Percentiles rank a stretch among this genome's conserved stretches.
phyloP scores from a whole-genome alignment of 2,797 vertebrate genomes.

The Malurus leucopterus region DNA sequence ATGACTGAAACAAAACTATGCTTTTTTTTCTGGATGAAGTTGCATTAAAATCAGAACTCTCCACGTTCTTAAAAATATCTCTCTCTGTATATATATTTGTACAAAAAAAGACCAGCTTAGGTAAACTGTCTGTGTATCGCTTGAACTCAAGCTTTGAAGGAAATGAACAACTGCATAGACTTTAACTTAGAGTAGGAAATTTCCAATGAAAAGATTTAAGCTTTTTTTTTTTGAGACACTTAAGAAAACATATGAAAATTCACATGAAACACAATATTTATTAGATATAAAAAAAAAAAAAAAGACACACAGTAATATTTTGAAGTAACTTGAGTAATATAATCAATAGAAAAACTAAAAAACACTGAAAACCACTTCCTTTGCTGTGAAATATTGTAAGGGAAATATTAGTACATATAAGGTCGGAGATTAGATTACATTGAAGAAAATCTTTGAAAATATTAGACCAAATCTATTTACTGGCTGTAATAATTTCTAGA shows the following conservation, averaged over 20 bases:
- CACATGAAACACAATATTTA: not conserved
- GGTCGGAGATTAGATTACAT: not conserved
- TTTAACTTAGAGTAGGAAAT: not conserved
- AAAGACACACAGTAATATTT: not conserved
- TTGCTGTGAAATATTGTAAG: not conserved
- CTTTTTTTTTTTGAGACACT: not conserved
- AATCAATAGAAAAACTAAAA: not conserved
- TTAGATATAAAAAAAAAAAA: not conserved
- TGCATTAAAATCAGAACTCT: not conserved
- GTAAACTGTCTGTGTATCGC: not conserved
- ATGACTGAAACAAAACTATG: not conserved
- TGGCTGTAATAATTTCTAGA: not conserved
- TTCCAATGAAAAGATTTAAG: not conserved
- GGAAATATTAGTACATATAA: not conserved
- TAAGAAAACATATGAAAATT: not conserved
- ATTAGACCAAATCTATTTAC: not conserved
- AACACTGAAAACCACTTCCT: not conserved
- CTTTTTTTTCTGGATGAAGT: not conserved
- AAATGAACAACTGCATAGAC: not conserved
- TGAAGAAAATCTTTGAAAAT: not conserved
- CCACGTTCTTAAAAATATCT: not conserved
- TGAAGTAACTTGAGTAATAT: not conserved
- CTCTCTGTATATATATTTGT: not conserved
- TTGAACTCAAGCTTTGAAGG: not conserved
- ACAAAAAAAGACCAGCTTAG: not conserved